Percentiles rank a stretch among this genome's conserved stretches.
Conservation (phyloP, 2,113 vertebrate species). For the Phoxinus phoxinus region DNA sequence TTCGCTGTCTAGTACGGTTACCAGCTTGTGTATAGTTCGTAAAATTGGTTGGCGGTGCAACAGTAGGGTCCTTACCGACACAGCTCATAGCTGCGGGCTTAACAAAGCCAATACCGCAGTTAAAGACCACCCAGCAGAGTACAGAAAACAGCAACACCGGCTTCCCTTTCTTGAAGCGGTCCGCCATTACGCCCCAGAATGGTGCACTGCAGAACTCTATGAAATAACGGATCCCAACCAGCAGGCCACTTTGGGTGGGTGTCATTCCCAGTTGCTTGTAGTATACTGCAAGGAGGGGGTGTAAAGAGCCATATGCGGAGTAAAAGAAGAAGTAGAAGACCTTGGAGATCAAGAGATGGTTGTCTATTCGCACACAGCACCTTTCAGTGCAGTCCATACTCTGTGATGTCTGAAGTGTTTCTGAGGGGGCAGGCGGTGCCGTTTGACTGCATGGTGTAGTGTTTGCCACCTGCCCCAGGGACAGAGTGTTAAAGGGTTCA, state of each 20-base stretch:
- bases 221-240: conserved; percentile 96
- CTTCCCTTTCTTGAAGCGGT: conserved; percentile 95
- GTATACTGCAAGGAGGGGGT: conserved; percentile 92
- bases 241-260: conserved; percentile 89
- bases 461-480: conserved; percentile 70
- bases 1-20: conserved; percentile 46
- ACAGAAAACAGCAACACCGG: conserved; percentile 92
- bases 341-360: conserved; percentile 92
- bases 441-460: conserved; percentile 50
- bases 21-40: neutral
- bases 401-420: conserved; percentile 63
- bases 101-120: conserved; percentile 92
- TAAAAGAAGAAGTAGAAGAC: conserved; percentile 99
- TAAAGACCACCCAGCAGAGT: conserved; percentile 95
- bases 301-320: conserved; percentile 93
- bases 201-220: conserved; percentile 99
- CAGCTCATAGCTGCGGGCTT: conserved; percentile 89
- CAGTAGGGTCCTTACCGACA: conserved; percentile 62
- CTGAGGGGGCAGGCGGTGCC: neutral
- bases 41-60: neutral
- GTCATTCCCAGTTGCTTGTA: conserved; percentile 98
- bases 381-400: conserved; percentile 87
- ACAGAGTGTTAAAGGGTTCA: conserved; percentile 85
- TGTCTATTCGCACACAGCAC: conserved; percentile 87
- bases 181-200: conserved; percentile 96